phyloP scores from a whole-genome alignment of 2,888 invertebrate genomes.

The Eupithecia abbreviata region DNA sequence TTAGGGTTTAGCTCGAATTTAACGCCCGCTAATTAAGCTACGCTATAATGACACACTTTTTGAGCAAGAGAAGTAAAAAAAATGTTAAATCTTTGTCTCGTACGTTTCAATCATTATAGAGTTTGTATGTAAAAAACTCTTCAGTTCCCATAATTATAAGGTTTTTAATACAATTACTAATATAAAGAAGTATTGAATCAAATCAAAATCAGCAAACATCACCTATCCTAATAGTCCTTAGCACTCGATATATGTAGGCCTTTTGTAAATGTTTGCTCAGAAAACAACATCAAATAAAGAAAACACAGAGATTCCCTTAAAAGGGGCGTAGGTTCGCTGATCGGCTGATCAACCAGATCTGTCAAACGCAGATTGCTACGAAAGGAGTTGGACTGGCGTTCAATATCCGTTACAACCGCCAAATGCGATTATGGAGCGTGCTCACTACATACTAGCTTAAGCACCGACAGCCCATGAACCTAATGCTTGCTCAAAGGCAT shows the following conservation, averaged over 20 bases:
- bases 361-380: conserved; percentile 72
- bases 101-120: too few species aligned
- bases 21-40: too few species aligned
- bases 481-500: conserved; percentile 13
- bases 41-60: neutral
- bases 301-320: conserved; percentile 38
- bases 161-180: neutral
- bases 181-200: neutral
- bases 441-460: neutral
- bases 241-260: neutral
- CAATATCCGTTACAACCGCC: conserved; percentile 54
- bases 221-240: neutral
- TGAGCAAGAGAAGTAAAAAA: neutral
- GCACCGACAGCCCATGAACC: conserved; percentile 6
- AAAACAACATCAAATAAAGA: conserved; percentile 48
- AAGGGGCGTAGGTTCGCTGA: conserved; percentile 55
- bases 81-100: neutral
- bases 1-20: too few species aligned
- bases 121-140: too few species aligned
- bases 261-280: conserved; percentile 17
- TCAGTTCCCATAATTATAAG: neutral
- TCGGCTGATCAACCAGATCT: conserved; percentile 69
- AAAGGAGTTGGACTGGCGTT: conserved; percentile 62
- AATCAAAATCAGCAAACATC: neutral
- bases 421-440: conserved; percentile 48